Evolutionary conservation across 2,888 invertebrate genomes (phyloP), one percentile per base, ranked within the genome.

Genomic region (Harmothoe impar): DNA sequence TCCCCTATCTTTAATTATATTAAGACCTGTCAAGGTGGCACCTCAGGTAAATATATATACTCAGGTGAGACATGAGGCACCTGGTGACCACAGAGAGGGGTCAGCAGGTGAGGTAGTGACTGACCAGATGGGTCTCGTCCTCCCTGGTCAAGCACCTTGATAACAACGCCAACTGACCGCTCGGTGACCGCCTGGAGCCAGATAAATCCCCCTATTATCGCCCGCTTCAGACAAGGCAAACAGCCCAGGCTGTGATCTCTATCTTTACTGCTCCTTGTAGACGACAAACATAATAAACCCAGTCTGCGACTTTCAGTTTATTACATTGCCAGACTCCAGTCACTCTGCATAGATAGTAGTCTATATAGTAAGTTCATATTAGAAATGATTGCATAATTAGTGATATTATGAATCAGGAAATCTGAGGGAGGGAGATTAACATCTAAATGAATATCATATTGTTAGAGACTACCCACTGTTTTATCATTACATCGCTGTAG

Each of bases 121-220:
- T 72, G 5, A 1, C 72, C 72, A 72, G 31, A 29, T 72, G 72
- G 29, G 20, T 7, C 72, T 72, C 15, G 17, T 72, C 72, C 3
- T 0, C 15, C 31, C 72, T 72, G 72, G 72, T 72, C 72, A 72
- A 72, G 72, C 29, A 72, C 72, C 72, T 23, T 29, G 72, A 72
- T 72, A 72, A 72, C 72, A 29, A 15, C 25, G 72, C 62, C 5
- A 29, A 72, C 72, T 72, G 72, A 72, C 72, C 72, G 72, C 72
- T 29, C n/a, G 72, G 29, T 72, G 72, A 72, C 72, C 72, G 72
- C 72, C 25, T 25, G 15, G 20, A 25, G 29, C 72, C 25, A 72
- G 72, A 72, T 72, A 72, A 72, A 72, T 15, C 20, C 25, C 29
- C 25, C 72, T 29, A 72, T 72, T 72, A 72, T 72, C 72, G 31